A percentile compares a stretch with the other conserved stretches of the same genome.
Evolutionary conservation across 2,888 invertebrate species (phyloP).

Genomic region (Brenthis ino): DNA sequence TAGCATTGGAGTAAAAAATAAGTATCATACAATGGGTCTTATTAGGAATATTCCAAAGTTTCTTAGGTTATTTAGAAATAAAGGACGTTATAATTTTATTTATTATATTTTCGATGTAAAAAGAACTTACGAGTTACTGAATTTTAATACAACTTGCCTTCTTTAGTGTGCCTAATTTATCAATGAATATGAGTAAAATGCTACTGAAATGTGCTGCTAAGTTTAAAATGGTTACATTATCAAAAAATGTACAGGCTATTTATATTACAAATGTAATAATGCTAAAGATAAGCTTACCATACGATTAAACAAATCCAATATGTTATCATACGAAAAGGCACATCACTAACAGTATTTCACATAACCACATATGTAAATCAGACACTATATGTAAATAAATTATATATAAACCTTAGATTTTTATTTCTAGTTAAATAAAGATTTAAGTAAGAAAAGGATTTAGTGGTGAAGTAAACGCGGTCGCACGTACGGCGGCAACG

Average conservation of each 20-base stretch:
- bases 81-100: no score
- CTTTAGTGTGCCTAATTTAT: no score
- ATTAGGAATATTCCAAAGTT: no score
- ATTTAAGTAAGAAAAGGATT: neutral
- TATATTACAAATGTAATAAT: neutral
- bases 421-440: neutral
- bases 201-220: no score
- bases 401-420: neutral
- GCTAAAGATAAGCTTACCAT: conserved; percentile 8
- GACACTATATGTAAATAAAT: neutral
- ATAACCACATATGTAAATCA: neutral
- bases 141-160: no score
- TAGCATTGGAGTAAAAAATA: neutral
- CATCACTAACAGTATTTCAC: no score
- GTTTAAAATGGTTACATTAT: no score
- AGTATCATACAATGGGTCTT: neutral
- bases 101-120: no score
- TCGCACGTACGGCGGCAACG: conserved; percentile 2
- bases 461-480: neutral
- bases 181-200: no score
- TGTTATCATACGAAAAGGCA: neutral
- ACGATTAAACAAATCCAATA: conserved; percentile 14
- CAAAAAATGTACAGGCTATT: neutral
- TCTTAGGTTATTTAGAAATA: no score
- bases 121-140: no score